A percentile compares a stretch with the other conserved stretches of the same genome.
phyloP scores from a whole-genome alignment of 2,888 invertebrate species.

The Conistra vaccinii region DNA sequence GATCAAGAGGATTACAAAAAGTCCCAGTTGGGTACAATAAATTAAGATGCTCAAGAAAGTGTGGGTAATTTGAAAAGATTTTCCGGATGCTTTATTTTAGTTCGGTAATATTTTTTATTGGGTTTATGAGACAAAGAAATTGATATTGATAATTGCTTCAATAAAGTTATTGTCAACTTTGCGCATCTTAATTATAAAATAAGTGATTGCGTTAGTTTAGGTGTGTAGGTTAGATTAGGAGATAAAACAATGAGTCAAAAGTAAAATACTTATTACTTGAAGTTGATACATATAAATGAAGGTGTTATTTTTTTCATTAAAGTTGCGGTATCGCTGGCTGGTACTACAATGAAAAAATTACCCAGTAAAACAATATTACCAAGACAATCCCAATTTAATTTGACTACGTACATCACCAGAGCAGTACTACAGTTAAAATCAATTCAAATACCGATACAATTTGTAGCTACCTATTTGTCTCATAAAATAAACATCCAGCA shows the following conservation, averaged over 20 bases:
- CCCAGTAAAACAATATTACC: not conserved
- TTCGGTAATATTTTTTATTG: slow-evolving; percentile 25
- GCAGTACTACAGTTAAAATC: not conserved
- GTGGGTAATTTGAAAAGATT: slow-evolving; percentile 52
- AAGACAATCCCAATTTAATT: not conserved
- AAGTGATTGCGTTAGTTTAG: not conserved
- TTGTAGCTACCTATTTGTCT: not conserved
- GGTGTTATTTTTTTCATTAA: not conserved
- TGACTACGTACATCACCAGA: not conserved
- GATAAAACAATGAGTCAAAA: not conserved
- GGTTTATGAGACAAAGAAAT: not conserved
- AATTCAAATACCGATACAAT: not conserved
- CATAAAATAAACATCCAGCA: slow-evolving; percentile 8
- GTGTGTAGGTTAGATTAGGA: too few species aligned
- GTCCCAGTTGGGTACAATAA: slow-evolving; percentile 60
- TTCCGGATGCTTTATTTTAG: slow-evolving; percentile 35
- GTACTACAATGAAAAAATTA: not conserved
- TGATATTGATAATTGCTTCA: not conserved
- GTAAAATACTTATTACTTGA: not conserved
- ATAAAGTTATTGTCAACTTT: not conserved
- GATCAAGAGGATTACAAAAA: slow-evolving; percentile 65
- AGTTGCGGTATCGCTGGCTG: not conserved
- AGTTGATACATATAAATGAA: not conserved
- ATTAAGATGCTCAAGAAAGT: slow-evolving; percentile 59
- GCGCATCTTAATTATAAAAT: not conserved